These are phyloP conservation scores for Scortum barcoo DNA, from an alignment of 2,113 vertebrate species.

Conservation along the genomic window DNA sequence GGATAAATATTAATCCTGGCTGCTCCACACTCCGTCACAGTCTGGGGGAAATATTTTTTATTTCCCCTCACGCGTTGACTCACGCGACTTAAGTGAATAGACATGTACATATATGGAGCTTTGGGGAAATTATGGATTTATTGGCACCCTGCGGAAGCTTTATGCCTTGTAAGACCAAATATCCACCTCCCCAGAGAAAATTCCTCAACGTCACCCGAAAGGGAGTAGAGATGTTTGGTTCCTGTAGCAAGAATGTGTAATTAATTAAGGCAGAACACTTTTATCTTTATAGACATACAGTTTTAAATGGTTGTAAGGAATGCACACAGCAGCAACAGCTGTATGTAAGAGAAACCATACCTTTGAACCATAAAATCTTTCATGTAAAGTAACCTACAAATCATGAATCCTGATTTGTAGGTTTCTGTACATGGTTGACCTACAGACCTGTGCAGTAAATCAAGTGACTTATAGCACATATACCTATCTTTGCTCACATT, in stretches of 20 bases:
- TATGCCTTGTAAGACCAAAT: constrained; percentile 17
- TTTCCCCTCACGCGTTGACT: neutral
- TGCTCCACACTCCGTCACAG: neutral
- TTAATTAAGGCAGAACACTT: constrained; percentile 21
- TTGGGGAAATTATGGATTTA: neutral
- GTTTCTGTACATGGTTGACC: neutral
- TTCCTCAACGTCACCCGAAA: constrained; percentile 4
- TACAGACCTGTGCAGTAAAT: constrained; percentile 16
- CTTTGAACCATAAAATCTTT: neutral
- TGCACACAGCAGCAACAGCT: constrained; percentile 13
- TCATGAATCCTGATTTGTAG: constrained; percentile 6
- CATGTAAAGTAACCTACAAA: neutral
- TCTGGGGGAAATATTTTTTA: constrained; percentile 5
- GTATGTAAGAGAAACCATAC: neutral
- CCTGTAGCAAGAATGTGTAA: constrained; percentile 20
- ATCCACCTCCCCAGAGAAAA: neutral
- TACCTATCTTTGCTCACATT: neutral
- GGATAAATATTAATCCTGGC: constrained; percentile 13
- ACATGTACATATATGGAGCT: neutral
- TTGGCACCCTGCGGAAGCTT: neutral
- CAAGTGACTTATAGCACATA: neutral
- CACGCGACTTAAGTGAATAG: constrained; percentile 1
- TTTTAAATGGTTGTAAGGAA: constrained; percentile 26
- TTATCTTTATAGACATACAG: neutral
- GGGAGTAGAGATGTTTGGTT: constrained; percentile 18